A percentile compares a stretch with the other conserved stretches of the same genome.
Evolutionary conservation across 2,797 vertebrate species (phyloP).

Genomic region (Acanthiza pusilla): DNA sequence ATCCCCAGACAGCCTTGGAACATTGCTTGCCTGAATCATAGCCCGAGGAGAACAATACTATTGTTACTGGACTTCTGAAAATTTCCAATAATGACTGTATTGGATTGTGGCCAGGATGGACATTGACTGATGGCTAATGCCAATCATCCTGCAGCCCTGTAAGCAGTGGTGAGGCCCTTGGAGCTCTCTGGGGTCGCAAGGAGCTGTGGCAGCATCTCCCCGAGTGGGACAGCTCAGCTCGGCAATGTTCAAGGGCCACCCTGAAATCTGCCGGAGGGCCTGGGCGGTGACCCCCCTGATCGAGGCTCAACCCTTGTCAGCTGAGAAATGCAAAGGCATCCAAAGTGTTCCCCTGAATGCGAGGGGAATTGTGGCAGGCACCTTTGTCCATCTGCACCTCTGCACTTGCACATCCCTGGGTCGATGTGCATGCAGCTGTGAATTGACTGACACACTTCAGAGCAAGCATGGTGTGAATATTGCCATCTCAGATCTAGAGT

Average conservation of each 20-base stretch:
- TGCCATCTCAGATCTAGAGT: neutral
- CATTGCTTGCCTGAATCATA: neutral
- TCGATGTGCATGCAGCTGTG: neutral
- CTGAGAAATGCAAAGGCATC: neutral
- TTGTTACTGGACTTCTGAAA: neutral
- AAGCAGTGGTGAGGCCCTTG: neutral
- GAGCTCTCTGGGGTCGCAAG: neutral
- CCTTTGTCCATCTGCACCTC: neutral
- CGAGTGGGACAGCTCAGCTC: neutral
- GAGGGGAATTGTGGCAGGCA: neutral
- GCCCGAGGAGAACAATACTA: neutral
- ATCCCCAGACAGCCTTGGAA: neutral
- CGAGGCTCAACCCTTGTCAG: neutral
- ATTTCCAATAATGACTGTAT: neutral
- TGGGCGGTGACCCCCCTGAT: neutral
- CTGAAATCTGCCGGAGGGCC: fast-evolving
- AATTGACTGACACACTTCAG: neutral
- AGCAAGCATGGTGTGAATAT: fast-evolving
- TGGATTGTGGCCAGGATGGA: fast-evolving
- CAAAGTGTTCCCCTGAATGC: neutral
- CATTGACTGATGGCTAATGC: neutral
- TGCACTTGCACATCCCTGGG: neutral
- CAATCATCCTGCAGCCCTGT: neutral
- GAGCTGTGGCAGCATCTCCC: neutral
- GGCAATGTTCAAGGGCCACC: fast-evolving